phyloP scores from a whole-genome alignment of 1,140 invertebrate genomes.

The Bicyclus anynana region DNA sequence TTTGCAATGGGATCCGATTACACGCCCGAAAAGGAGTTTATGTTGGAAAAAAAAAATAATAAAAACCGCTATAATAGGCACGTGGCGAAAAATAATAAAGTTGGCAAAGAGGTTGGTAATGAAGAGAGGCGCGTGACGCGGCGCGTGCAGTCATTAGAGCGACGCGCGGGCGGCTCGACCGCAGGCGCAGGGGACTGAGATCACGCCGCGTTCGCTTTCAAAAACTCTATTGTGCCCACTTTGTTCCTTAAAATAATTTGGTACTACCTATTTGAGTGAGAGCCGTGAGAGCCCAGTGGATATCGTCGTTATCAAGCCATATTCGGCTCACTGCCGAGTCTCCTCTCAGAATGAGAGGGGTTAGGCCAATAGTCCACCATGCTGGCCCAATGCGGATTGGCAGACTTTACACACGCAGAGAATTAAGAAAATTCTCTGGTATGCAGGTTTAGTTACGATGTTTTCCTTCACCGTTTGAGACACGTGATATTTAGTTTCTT shows the following conservation, averaged over 20 bases:
- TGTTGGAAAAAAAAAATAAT: conserved; percentile 48
- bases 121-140: conserved; percentile 54
- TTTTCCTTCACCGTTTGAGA: no score
- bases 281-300: no score
- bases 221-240: conserved; percentile 7
- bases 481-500: no score
- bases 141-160: conserved; percentile 43
- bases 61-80: conserved; percentile 59
- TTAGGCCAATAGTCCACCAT: no score
- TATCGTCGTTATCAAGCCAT: no score
- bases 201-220: conserved; percentile 5
- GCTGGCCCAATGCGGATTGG: no score
- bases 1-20: conserved; percentile 58
- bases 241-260: background rate
- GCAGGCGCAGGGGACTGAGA: conserved; percentile 18
- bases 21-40: conserved; percentile 50
- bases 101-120: conserved; percentile 58
- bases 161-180: conserved; percentile 27
- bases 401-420: no score
- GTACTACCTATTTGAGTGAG: no score
- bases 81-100: conserved; percentile 68
- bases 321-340: no score
- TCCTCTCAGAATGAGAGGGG: no score
- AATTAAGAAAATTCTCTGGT: no score
- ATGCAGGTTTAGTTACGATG: no score